These are phyloP conservation scores for Aradophagus sp. DNA, from an alignment of 1,140 invertebrate genomes.

Conservation along the genomic window DNA sequence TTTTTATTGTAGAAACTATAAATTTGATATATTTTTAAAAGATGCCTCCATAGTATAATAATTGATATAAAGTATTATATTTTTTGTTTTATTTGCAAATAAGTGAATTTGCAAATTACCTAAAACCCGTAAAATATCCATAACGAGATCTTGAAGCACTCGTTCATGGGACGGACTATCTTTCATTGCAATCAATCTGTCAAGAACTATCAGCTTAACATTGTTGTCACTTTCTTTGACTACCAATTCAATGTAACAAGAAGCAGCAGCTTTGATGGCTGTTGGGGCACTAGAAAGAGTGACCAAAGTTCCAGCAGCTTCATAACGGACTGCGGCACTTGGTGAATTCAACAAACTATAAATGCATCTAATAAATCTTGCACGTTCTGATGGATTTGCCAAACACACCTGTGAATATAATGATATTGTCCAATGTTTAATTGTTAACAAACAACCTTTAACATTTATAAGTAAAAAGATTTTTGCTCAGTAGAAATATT, in stretches of 20 bases:
- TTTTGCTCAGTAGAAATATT: no score
- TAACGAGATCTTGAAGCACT: conserved; percentile 96
- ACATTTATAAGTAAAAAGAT: no score
- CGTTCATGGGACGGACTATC: conserved; percentile 91
- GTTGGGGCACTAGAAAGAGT: conserved; percentile 97
- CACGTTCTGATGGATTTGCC: conserved; percentile 96
- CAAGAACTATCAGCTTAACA: conserved; percentile 98
- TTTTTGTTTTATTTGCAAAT: neutral
- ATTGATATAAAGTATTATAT: neutral
- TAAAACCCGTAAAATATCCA: conserved; percentile 97
- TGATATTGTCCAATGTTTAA: no score
- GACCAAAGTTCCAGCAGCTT: conserved; percentile 99
- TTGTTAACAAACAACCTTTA: no score
- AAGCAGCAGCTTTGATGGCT: conserved; percentile 96
- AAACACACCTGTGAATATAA: conserved; percentile 86
- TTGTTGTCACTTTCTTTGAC: conserved; percentile 99
- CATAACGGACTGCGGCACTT: conserved; percentile 97
- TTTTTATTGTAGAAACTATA: no score
- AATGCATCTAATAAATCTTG: conserved; percentile 98
- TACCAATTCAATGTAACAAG: conserved; percentile 98
- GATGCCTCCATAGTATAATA: no score
- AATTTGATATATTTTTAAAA: no score
- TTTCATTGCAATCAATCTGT: conserved; percentile 92
- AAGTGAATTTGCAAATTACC: conserved; percentile 65
- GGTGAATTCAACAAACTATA: conserved; percentile 98